A percentile compares a stretch with the other conserved stretches of the same genome.
phyloP scores from a whole-genome alignment of 1,140 invertebrate genomes.

The Papilio polyxenes region DNA sequence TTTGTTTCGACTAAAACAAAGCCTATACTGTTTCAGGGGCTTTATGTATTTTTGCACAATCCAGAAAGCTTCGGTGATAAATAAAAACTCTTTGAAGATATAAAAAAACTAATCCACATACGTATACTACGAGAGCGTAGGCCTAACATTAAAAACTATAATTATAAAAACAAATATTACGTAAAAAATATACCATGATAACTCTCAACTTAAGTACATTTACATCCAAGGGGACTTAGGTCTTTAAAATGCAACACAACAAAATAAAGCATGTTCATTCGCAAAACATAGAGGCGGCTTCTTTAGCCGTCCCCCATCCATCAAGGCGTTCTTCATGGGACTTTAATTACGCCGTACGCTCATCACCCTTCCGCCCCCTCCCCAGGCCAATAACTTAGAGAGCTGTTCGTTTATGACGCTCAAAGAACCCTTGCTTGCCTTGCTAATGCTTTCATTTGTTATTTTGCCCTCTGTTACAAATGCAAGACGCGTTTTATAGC shows the following conservation, averaged over 20 bases:
- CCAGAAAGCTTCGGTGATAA: neutral
- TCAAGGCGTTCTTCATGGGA: conserved; percentile 35
- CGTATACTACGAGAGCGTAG: neutral
- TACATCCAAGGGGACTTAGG: neutral
- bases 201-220: conserved; percentile 18
- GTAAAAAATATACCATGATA: neutral
- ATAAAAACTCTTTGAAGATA: neutral
- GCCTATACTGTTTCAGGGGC: neutral
- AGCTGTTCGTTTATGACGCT: conserved; percentile 39
- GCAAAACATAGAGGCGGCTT: conserved; percentile 26
- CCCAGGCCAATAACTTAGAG: conserved; percentile 49
- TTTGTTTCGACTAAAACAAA: conserved; percentile 2
- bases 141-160: neutral
- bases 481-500: conserved; percentile 1
- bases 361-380: conserved; percentile 37
- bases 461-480: conserved; percentile 19
- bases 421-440: conserved; percentile 19
- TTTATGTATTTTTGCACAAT: conserved; percentile 13
- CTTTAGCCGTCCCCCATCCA: conserved; percentile 17
- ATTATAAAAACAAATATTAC: neutral
- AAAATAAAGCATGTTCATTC: conserved; percentile 27
- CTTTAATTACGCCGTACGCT: conserved; percentile 41
- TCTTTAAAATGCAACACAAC: conserved; percentile 21
- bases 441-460: conserved; percentile 36
- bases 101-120: neutral